Conservation (phyloP, 1,140 invertebrate genomes). For the Drosophila insularis region DNA sequence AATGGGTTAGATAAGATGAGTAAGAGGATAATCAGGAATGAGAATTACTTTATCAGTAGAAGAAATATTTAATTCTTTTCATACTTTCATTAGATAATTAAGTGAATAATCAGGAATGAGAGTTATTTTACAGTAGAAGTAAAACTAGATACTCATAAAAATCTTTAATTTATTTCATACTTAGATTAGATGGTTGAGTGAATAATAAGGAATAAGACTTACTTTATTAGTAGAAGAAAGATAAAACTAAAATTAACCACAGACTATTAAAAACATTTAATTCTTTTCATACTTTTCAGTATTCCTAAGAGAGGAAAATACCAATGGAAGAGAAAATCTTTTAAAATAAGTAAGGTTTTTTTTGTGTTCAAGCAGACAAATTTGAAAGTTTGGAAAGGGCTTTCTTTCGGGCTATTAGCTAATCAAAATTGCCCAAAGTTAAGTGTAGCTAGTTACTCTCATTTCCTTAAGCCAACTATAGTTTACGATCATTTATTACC, state of each 20-base stretch:
- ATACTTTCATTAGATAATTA: background rate
- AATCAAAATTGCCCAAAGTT: background rate
- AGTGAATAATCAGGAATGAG: background rate
- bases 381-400: background rate
- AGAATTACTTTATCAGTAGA: background rate
- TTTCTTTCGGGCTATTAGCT: background rate
- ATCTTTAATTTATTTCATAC: no score
- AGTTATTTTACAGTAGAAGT: no score
- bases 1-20: background rate
- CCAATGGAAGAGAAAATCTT: no score
- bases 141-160: no score
- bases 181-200: no score
- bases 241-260: background rate
- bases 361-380: background rate
- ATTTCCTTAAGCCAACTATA: background rate
- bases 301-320: no score
- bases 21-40: background rate
- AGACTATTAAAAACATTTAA: no score
- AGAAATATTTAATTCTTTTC: no score
- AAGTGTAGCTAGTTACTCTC: background rate
- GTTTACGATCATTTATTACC: conserved; percentile 2
- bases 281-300: no score
- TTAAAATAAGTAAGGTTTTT: no score
- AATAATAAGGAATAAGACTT: background rate
- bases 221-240: background rate